Evolutionary conservation across 2,113 vertebrate genomes (phyloP), one percentile per base, ranked within the genome.

Genomic region (Muntiacus reevesi): DNA sequence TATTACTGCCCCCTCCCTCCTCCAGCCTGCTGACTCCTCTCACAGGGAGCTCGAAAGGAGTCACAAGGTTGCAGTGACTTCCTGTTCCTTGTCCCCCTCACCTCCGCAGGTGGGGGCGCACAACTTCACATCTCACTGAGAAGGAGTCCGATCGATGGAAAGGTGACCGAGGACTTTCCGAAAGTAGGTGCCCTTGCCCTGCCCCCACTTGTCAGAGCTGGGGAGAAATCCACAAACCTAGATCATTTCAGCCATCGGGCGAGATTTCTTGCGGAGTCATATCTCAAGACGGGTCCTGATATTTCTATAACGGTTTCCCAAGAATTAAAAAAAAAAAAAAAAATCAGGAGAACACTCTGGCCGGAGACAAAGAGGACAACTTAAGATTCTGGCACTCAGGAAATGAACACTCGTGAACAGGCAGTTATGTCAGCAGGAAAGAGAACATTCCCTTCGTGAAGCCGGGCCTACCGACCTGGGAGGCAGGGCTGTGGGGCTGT

Each of bases 1-100:
- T 91, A 95, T 94, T 83, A 95, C 95, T 79, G 81, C 11, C 47
- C 94, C 92, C 79, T 82, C 50, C 21, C 84, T 74, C 54, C 54
- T 28, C 71, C 89, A 43, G 92, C 40, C 91, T 71, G 84, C 93
- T 25, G 28, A 64, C 54, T 87, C 52, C 81, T 81, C 78, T 87
- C 83, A 14, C 62, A 23, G 50, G 82, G 89, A 85, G 59, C 2
- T 21, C 36, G 71, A 52, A 52, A 36, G 28, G 25, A 55, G 12
- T 28, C 81, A 6, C 33, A 3, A 71, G 52, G 82, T 86, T 25
- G 30, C 47, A 30, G 54, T 0, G 5, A 33, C 71, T n/a, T 79
- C 83, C 76, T 8, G 1, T 43, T 25, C 28, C 67, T 30, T 17
- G 21, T 55, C 62, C 21, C 78, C 79, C n/a, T 89, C 28, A 23